Evolutionary conservation across 2,888 invertebrate species (phyloP).

Genomic region (Trichogramma evanescens): DNA sequence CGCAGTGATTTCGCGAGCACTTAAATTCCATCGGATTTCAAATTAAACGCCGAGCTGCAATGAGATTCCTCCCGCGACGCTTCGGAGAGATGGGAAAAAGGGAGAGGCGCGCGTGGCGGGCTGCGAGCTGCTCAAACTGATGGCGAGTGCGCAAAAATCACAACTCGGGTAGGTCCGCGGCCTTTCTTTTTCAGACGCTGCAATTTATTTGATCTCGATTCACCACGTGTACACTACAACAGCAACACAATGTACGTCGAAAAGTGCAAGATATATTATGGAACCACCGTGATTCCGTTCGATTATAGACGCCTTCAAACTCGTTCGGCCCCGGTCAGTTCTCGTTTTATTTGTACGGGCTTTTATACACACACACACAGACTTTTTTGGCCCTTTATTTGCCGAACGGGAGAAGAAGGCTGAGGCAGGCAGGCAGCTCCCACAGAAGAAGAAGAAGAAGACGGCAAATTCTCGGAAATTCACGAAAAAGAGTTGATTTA

Average conservation of each 20-base stretch:
- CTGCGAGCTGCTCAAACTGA: neutral
- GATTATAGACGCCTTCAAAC: constrained; percentile 9
- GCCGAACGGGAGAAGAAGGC: constrained; percentile 7
- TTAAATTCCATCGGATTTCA: neutral
- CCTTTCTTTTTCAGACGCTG: constrained; percentile 16
- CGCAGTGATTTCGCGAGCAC: too few species aligned
- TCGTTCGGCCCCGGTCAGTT: neutral
- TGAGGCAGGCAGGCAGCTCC: too few species aligned
- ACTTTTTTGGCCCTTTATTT: constrained; percentile 4
- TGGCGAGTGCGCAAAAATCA: neutral
- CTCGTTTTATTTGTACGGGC: neutral
- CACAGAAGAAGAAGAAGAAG: constrained; percentile 9
- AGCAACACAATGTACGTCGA: neutral
- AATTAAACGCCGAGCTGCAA: neutral
- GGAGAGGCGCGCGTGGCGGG: neutral
- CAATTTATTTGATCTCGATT: constrained; percentile 29
- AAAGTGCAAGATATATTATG: constrained; percentile 1
- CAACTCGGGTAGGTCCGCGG: neutral
- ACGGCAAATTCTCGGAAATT: neutral
- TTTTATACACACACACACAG: neutral
- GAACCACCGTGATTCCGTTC: constrained; percentile 24
- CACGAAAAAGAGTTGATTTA: neutral
- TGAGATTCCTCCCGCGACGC: neutral
- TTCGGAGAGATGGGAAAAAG: neutral
- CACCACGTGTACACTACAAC: constrained; percentile 11